phyloP scores from a whole-genome alignment of 2,113 vertebrate species.

The Numida meleagris region DNA sequence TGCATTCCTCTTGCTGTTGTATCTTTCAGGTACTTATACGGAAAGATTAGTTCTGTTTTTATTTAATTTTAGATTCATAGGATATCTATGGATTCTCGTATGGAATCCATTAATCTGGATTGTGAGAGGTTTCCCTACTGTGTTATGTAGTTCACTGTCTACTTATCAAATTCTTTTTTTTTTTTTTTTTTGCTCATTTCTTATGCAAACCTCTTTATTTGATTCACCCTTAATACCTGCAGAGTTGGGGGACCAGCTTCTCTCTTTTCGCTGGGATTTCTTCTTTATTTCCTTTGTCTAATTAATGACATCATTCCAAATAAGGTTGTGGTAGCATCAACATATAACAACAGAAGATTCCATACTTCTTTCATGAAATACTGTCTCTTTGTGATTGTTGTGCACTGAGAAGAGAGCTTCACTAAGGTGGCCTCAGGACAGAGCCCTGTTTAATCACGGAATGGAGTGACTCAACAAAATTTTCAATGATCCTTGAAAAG shows the following conservation, averaged over 20 bases:
- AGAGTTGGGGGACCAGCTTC: not conserved
- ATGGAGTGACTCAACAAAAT: not conserved
- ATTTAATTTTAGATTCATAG: not conserved
- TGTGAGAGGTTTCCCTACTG: not conserved
- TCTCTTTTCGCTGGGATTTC: not conserved
- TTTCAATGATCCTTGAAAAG: not conserved
- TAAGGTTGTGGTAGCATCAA: not conserved
- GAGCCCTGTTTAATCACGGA: not conserved
- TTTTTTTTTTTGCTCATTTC: not conserved
- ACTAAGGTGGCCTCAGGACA: not conserved
- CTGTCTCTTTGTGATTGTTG: not conserved
- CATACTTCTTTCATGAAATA: accelerated
- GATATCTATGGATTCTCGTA: not conserved
- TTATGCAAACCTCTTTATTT: not conserved
- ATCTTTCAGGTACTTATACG: not conserved
- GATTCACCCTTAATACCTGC: not conserved
- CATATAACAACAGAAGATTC: not conserved
- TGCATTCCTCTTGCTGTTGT: not conserved
- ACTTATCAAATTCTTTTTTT: not conserved
- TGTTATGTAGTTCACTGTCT: not conserved
- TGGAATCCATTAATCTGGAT: not conserved
- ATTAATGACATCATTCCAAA: not conserved
- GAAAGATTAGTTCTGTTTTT: not conserved
- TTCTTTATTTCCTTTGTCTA: not conserved
- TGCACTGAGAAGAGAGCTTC: not conserved